Percentiles rank a stretch among this genome's conserved stretches.
Evolutionary conservation across 1,140 invertebrate species (phyloP).

Genomic region (Limonius californicus): DNA sequence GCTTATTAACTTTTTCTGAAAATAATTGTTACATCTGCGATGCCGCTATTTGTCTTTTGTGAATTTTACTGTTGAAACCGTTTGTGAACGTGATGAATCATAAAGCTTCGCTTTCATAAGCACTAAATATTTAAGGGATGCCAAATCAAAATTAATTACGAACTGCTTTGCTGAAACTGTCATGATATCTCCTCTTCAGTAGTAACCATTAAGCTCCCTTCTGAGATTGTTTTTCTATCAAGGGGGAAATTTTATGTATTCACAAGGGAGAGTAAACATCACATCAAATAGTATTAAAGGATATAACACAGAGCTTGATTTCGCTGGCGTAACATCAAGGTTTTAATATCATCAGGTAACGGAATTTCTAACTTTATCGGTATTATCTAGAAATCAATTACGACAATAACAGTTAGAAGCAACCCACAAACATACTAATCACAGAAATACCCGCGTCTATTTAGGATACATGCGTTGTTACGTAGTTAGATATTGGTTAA

Average conservation of each 20-base stretch:
- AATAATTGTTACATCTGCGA: neutral
- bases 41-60: neutral
- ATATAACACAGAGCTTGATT: too few relatives aligned
- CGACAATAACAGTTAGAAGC: too few relatives aligned
- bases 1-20: slow-evolving; percentile 14
- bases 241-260: slow-evolving; percentile 1
- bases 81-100: too few relatives aligned
- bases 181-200: neutral
- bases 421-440: too few relatives aligned
- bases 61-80: too few relatives aligned
- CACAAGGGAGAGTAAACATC: neutral
- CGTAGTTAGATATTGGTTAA: too few relatives aligned
- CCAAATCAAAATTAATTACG: slow-evolving; percentile 2
- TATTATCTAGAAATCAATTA: too few relatives aligned
- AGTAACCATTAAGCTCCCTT: slow-evolving; percentile 5
- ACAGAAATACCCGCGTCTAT: too few relatives aligned
- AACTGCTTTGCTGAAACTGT: neutral
- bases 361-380: too few relatives aligned
- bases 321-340: too few relatives aligned
- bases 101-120: neutral
- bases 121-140: neutral
- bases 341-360: too few relatives aligned
- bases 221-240: slow-evolving; percentile 4
- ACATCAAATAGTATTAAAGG: neutral
- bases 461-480: too few relatives aligned